These are phyloP conservation scores for Rhynchotus rufescens DNA, from an alignment of 2,797 vertebrate species.

Conservation along the genomic window DNA sequence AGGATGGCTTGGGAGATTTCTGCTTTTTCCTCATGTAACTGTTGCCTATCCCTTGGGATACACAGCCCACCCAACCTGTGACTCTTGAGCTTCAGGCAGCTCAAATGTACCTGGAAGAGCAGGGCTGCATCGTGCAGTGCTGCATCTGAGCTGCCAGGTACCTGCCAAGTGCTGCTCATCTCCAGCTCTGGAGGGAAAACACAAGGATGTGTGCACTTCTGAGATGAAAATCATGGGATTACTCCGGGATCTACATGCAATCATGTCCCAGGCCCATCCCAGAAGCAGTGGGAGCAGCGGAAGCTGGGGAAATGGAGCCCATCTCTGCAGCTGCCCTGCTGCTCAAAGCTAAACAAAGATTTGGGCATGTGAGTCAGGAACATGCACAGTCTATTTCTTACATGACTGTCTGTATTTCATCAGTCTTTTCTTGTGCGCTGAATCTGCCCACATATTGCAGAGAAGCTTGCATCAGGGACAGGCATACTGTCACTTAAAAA, in stretches of 20 bases:
- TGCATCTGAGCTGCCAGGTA: neutral
- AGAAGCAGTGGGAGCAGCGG: fast-evolving
- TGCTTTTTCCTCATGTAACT: neutral
- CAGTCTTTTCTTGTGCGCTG: neutral
- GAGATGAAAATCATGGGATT: neutral
- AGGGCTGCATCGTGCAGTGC: neutral
- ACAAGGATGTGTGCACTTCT: neutral
- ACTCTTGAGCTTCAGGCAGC: neutral
- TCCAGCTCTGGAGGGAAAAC: neutral
- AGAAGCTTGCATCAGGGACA: neutral
- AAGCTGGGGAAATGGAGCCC: neutral
- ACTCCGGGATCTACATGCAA: neutral
- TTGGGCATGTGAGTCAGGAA: neutral
- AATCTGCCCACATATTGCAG: fast-evolving
- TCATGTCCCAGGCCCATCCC: neutral
- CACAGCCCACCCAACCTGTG: neutral
- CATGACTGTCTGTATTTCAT: neutral
- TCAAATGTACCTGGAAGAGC: neutral
- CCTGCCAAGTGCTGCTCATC: neutral
- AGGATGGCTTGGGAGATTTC: neutral
- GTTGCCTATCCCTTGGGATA: fast-evolving
- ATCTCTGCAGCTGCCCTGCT: neutral
- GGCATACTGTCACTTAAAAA: fast-evolving
- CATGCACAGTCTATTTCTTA: neutral
- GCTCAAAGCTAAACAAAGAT: neutral